Base-by-base conservation (phyloP, 2,888 invertebrate genomes). In the Dichetophora obliterata region DNA sequence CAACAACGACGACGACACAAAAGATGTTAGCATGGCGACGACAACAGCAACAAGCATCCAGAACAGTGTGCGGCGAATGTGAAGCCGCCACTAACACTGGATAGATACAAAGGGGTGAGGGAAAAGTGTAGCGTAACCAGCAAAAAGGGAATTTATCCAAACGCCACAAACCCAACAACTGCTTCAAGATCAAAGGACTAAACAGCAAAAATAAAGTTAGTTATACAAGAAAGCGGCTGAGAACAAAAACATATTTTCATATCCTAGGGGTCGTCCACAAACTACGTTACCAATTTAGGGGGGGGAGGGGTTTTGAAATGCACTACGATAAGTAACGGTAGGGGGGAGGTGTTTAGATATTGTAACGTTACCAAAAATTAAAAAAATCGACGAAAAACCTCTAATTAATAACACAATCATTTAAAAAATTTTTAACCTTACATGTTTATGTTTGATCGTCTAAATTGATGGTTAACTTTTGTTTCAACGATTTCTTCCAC, bases 1-100 rank as follows among this genome's bases (percentile, higher is more conserved):
- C 50, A 77, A 81, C 82, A 85, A 71, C 78, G 80, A 81, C 80
- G 80, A 75, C 79, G 65, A 77, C 75, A 81, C 80, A 80, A 80
- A 84, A 80, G 78, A 82, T 79, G 71, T 27, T 48, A 78, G 76
- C 43, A 11, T 11, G 43, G 43, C 37, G 37, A 37, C 37, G 61
- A 69, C 68, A 76, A 75, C 75, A 72, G 76, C 78, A 76, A 72
- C 75, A 78, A 76, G 63, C 19, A 63, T 27, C 59, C 24, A 71
- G 71, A 22, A 71, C 54, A 79, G 73, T 68, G 68, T 57, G 57
- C 16, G 79, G 80, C 78, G 79, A 80, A 73, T 69, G 66, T 77
- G 75, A 72, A 63, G 78, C 76, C 52, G 61, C 61, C 37, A 73
- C 61, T 54, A 43, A 73, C 31, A 31, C 22, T 14, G 48, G 48